phyloP scores from a whole-genome alignment of 2,113 vertebrate species.

The Calyptommatus sinebrachiatus region DNA sequence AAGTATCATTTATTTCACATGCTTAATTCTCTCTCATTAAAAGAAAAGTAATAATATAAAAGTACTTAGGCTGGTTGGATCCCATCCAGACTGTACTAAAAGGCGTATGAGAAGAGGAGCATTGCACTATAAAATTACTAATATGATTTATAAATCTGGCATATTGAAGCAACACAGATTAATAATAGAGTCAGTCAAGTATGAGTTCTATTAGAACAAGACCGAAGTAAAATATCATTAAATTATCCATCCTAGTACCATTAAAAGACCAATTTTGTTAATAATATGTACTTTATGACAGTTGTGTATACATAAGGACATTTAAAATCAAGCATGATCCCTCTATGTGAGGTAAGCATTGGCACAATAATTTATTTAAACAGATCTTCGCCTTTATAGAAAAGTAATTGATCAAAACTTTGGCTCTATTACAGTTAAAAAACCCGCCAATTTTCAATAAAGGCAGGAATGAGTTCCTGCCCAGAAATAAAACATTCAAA shows the following conservation, averaged over 20 bases:
- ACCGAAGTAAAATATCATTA: neutral
- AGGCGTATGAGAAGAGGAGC: neutral
- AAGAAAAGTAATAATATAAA: neutral
- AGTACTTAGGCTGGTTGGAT: slow-evolving; percentile 4
- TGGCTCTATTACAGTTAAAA: no score
- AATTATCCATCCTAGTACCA: neutral
- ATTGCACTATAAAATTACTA: neutral
- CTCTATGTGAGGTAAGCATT: no score
- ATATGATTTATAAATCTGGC: neutral
- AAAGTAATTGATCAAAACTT: no score
- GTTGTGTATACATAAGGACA: neutral
- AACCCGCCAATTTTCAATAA: neutral
- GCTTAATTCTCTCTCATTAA: neutral
- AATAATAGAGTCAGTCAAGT: neutral
- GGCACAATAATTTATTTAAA: neutral
- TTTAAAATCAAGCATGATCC: neutral
- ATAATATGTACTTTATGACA: neutral
- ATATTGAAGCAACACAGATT: neutral
- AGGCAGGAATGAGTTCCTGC: no score
- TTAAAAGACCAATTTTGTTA: neutral
- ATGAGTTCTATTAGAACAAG: neutral
- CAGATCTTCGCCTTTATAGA: neutral
- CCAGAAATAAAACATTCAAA: no score
- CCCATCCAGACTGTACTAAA: neutral
- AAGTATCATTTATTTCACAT: neutral